Percentiles rank a stretch among this genome's conserved stretches.
phyloP scores from a whole-genome alignment of 2,113 vertebrate genomes.

The Columbina picui region DNA sequence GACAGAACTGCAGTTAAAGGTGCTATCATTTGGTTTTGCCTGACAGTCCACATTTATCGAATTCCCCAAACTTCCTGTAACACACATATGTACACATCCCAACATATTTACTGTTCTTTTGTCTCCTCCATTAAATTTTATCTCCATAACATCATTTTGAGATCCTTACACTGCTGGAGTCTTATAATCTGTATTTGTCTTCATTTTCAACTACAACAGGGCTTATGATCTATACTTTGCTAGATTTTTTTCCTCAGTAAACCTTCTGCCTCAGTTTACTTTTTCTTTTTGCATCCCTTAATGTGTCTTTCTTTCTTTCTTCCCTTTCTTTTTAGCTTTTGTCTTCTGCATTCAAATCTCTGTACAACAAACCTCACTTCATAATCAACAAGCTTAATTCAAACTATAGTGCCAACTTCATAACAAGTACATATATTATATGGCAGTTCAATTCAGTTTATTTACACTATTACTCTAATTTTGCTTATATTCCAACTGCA shows the following conservation, averaged over 20 bases:
- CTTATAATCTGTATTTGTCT: not conserved
- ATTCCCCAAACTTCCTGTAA: not conserved
- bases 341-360: not conserved
- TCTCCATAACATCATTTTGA: not conserved
- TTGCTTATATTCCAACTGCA: not conserved
- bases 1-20: not conserved
- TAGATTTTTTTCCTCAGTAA: not conserved
- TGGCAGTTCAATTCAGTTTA: not conserved
- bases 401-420: not conserved
- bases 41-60: not conserved
- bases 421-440: not conserved
- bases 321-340: not conserved
- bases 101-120: not conserved
- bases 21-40: not conserved
- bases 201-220: not conserved
- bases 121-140: not conserved
- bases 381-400: not conserved
- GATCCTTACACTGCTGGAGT: not conserved
- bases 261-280: not conserved
- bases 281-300: not conserved
- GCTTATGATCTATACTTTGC: not conserved
- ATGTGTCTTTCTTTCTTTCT: not conserved
- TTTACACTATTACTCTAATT: not conserved
- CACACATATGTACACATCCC: not conserved
- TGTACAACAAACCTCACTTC: not conserved